Percentiles rank a stretch among this genome's conserved stretches.
phyloP scores from a whole-genome alignment of 2,113 vertebrate species.

The Serilophus lunatus region DNA sequence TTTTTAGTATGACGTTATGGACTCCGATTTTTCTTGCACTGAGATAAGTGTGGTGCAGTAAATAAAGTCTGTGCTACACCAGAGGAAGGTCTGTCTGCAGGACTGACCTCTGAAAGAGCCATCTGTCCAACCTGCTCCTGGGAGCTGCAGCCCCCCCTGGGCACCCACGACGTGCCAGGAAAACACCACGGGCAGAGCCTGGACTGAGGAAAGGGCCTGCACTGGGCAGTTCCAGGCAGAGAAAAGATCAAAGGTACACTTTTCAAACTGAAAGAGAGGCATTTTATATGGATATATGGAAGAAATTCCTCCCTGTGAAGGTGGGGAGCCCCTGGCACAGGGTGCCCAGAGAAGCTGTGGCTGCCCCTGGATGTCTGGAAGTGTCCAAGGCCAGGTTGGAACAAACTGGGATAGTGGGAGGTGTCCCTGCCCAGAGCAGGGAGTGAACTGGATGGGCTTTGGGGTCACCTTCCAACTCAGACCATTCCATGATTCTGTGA shows the following conservation, averaged over 20 bases:
- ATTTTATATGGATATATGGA: neutral
- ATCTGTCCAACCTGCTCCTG: neutral
- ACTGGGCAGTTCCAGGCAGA: neutral
- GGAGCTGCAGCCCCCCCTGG: neutral
- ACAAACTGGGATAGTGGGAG: accelerated
- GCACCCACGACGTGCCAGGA: neutral
- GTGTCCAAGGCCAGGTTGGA: neutral
- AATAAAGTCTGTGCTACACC: neutral
- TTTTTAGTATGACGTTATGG: neutral
- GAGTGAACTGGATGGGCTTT: neutral
- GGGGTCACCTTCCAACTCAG: neutral
- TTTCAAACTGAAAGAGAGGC: neutral
- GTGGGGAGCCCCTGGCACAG: neutral
- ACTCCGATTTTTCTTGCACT: neutral
- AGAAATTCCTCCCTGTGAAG: neutral
- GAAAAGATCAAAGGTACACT: neutral
- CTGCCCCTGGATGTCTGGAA: neutral
- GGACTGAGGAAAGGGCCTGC: neutral
- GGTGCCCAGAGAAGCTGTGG: neutral
- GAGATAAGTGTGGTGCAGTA: neutral
- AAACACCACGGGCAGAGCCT: neutral
- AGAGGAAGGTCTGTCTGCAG: neutral
- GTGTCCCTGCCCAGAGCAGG: neutral
- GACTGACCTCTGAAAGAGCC: neutral
- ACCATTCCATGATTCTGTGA: neutral